A percentile compares a stretch with the other conserved stretches of the same genome.
Evolutionary conservation across 2,888 invertebrate species (phyloP).

Genomic region (Cryptocheilus praepositus): DNA sequence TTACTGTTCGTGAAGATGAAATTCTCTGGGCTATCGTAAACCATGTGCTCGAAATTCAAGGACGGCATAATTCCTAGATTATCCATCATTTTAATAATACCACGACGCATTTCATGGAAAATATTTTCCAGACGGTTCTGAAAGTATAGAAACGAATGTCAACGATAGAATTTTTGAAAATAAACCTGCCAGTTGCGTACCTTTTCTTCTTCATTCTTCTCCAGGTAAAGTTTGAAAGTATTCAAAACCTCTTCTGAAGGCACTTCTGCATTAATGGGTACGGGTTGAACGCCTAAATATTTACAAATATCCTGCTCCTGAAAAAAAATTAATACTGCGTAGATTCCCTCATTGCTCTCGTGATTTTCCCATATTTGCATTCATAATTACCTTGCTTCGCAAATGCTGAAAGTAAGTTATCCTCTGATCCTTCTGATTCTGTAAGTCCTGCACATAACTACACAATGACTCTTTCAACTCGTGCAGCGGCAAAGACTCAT

Average conservation of each 20-base stretch:
- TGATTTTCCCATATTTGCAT: too few species aligned
- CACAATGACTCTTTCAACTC: slow-evolving; percentile 72
- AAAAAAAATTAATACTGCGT: neutral
- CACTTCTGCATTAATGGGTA: slow-evolving; percentile 76
- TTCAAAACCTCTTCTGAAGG: slow-evolving; percentile 80
- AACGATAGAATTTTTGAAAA: neutral
- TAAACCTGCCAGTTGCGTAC: slow-evolving; percentile 24
- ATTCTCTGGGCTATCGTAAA: slow-evolving; percentile 73
- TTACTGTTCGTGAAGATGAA: slow-evolving; percentile 80
- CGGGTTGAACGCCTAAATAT: slow-evolving; percentile 76
- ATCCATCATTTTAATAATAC: slow-evolving; percentile 64
- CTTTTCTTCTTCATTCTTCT: slow-evolving; percentile 79
- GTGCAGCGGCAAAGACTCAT: slow-evolving; percentile 70
- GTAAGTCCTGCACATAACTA: slow-evolving; percentile 75
- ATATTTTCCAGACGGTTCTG: slow-evolving; percentile 55
- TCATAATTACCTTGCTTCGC: slow-evolving; percentile 17
- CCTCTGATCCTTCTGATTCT: slow-evolving; percentile 76
- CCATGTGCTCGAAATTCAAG: slow-evolving; percentile 72
- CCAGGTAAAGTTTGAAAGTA: slow-evolving; percentile 78
- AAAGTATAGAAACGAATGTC: neutral
- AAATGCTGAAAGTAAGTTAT: slow-evolving; percentile 75
- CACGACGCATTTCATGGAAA: slow-evolving; percentile 56
- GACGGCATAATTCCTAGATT: slow-evolving; percentile 64
- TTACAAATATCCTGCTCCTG: slow-evolving; percentile 74
- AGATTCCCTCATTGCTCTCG: too few species aligned